phyloP scores from a whole-genome alignment of 2,888 invertebrate species.

The Andrena marginata region DNA sequence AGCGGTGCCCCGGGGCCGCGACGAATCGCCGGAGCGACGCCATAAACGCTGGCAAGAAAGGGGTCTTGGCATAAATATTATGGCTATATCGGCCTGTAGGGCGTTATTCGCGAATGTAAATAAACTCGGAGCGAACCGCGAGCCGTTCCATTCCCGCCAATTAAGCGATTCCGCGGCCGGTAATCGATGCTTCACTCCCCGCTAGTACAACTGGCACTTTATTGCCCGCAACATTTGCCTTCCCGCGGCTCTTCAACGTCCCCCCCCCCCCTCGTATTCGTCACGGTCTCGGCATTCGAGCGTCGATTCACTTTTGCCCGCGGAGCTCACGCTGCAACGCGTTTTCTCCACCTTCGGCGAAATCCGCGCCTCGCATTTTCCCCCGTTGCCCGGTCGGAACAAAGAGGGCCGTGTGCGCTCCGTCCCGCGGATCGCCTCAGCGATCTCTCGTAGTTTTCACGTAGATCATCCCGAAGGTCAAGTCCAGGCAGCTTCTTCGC shows the following conservation, averaged over 20 bases:
- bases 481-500: slow-evolving; percentile 7
- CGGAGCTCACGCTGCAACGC: not conserved
- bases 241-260: slow-evolving; percentile 14
- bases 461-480: slow-evolving; percentile 26
- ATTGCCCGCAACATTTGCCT: slow-evolving; percentile 39
- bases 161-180: slow-evolving; percentile 59
- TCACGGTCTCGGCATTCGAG: slow-evolving; percentile 38
- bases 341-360: slow-evolving; percentile 16
- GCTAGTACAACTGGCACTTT: slow-evolving; percentile 21
- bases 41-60: slow-evolving; percentile 53
- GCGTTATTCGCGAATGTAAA: slow-evolving; percentile 67
- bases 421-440: slow-evolving; percentile 7
- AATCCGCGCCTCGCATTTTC: not conserved
- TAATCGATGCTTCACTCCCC: slow-evolving; percentile 55
- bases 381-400: not conserved
- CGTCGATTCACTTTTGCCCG: slow-evolving; percentile 41
- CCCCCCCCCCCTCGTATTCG: slow-evolving; percentile 40
- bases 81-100: slow-evolving; percentile 60
- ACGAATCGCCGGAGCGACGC: slow-evolving; percentile 58
- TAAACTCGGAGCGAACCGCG: slow-evolving; percentile 46
- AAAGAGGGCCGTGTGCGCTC: slow-evolving; percentile 29
- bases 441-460: slow-evolving; percentile 12
- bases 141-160: slow-evolving; percentile 53
- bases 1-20: slow-evolving; percentile 1
- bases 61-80: slow-evolving; percentile 64